A percentile compares a stretch with the other conserved stretches of the same genome.
Conservation (phyloP, 1,140 invertebrate species). For the Leptopilina clavipes region DNA sequence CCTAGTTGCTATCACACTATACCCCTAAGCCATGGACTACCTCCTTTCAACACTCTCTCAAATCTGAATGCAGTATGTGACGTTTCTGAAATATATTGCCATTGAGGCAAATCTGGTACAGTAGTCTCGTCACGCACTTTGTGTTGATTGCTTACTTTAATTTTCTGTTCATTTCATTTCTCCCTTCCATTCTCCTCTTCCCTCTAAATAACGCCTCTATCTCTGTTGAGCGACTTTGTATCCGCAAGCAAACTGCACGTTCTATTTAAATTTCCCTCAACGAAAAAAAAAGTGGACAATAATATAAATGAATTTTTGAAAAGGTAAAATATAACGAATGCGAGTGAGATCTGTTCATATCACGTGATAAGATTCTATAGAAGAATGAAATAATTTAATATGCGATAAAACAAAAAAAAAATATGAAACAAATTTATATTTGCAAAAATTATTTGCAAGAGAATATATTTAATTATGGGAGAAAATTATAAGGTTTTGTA, state of each 20-base stretch:
- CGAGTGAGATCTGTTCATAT: slow-evolving; percentile 18
- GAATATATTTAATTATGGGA: too few species aligned
- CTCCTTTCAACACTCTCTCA: slow-evolving; percentile 8
- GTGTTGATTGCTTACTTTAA: slow-evolving; percentile 31
- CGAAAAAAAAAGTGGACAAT: background rate
- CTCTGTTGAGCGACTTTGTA: background rate
- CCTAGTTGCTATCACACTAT: too few species aligned
- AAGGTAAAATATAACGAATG: background rate
- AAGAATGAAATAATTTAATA: background rate
- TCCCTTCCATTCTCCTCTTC: background rate
- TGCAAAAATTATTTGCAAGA: too few species aligned
- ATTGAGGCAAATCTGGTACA: slow-evolving; percentile 16
- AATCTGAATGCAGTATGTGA: slow-evolving; percentile 10
- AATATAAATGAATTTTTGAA: background rate
- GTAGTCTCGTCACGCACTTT: slow-evolving; percentile 30
- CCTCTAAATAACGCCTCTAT: background rate
- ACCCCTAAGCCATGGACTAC: background rate
- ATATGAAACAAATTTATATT: too few species aligned
- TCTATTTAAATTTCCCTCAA: background rate
- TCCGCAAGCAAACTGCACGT: slow-evolving; percentile 17
- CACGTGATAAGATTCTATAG: slow-evolving; percentile 7
- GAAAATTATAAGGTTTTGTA: too few species aligned
- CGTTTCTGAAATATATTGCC: slow-evolving; percentile 23
- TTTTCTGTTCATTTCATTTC: slow-evolving; percentile 32
- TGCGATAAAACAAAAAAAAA: too few species aligned